A percentile compares a stretch with the other conserved stretches of the same genome.
phyloP scores from a whole-genome alignment of 2,888 invertebrate genomes.

The Syritta pipiens region DNA sequence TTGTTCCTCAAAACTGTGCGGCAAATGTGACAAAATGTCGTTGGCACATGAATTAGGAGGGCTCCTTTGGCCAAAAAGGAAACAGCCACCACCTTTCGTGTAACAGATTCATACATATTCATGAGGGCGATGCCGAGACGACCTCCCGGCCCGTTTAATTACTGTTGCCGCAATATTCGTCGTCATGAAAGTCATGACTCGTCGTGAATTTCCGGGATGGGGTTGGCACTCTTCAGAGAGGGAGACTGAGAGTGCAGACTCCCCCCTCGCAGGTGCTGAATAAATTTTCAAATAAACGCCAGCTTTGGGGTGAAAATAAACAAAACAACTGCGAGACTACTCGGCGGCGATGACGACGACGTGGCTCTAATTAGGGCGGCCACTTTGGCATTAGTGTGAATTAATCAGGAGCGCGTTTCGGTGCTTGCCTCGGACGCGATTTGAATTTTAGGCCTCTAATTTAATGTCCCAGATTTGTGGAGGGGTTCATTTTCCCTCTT shows the following conservation, averaged over 20 bases:
- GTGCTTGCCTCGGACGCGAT: too few species aligned
- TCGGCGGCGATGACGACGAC: neutral
- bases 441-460: too few species aligned
- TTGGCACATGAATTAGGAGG: conserved; percentile 25
- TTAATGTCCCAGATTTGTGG: too few species aligned
- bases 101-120: conserved; percentile 49
- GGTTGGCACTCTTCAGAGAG: conserved; percentile 10
- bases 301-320: conserved; percentile 10
- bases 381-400: conserved; percentile 32
- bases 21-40: conserved; percentile 44
- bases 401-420: conserved; percentile 37
- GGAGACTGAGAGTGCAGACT: neutral
- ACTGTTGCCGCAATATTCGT: conserved; percentile 34
- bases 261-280: conserved; percentile 29
- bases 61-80: neutral
- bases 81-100: conserved; percentile 33
- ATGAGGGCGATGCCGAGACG: conserved; percentile 26
- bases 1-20: conserved; percentile 2
- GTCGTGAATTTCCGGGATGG: conserved; percentile 2
- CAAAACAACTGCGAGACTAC: neutral
- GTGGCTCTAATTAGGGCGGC: conserved; percentile 27
- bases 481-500: too few species aligned
- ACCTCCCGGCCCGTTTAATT: conserved; percentile 41
- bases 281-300: conserved; percentile 26
- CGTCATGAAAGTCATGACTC: conserved; percentile 37